Conservation (phyloP, 2,113 vertebrate genomes). For the Apaloderma vittatum region DNA sequence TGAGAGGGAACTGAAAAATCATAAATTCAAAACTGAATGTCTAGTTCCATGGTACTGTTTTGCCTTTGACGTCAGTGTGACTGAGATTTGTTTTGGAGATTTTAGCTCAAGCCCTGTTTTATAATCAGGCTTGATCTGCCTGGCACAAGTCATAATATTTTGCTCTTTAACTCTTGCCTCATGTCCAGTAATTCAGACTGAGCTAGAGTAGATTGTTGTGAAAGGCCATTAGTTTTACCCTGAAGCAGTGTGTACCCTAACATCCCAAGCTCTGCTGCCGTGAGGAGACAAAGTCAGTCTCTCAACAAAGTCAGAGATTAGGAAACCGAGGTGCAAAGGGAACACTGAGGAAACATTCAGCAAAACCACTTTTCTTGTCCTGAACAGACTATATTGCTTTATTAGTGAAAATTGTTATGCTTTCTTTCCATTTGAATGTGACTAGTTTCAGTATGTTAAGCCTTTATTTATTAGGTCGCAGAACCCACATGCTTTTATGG, state of each 20-base stretch:
- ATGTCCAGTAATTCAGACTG: background rate
- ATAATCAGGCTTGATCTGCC: background rate
- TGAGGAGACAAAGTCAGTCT: background rate
- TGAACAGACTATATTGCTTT: background rate
- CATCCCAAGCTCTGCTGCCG: background rate
- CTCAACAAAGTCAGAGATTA: background rate
- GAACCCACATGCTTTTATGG: background rate
- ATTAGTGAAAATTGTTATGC: background rate
- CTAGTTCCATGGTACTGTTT: background rate
- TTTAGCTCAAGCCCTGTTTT: background rate
- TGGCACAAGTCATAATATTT: background rate
- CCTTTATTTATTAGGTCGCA: background rate
- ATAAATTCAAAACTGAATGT: background rate
- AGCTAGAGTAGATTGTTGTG: background rate
- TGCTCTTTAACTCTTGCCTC: background rate
- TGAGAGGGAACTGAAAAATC: background rate
- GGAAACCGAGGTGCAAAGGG: background rate
- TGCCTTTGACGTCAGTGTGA: background rate
- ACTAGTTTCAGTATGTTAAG: background rate
- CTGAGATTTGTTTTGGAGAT: background rate
- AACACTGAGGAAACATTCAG: background rate
- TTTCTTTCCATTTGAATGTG: background rate
- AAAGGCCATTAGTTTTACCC: background rate
- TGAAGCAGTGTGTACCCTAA: background rate
- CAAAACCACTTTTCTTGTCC: background rate